These are phyloP conservation scores for Leptestheria dahalacensis DNA, from an alignment of 1,140 invertebrate genomes.

Conservation along the genomic window DNA sequence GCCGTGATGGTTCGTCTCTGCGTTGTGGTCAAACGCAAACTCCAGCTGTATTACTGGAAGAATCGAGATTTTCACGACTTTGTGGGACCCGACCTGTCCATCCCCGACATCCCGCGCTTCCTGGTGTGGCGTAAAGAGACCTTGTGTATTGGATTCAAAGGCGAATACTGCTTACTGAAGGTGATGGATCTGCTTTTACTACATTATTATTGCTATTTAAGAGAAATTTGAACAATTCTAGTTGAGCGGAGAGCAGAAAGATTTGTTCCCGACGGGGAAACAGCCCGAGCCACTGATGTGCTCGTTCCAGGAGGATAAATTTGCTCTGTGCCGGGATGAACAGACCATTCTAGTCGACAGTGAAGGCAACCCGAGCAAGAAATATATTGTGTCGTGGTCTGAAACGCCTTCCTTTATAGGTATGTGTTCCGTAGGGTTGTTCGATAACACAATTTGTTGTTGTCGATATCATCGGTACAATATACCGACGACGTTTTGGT, in stretches of 20 bases:
- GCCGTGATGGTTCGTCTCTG: slow-evolving; percentile 63
- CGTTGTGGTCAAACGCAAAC: slow-evolving; percentile 69
- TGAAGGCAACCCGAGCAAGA: slow-evolving; percentile 48
- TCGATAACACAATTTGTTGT: too few species aligned
- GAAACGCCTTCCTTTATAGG: slow-evolving; percentile 57
- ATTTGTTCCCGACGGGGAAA: slow-evolving; percentile 70
- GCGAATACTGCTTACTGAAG: slow-evolving; percentile 61
- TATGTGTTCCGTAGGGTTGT: slow-evolving; percentile 32
- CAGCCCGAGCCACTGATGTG: slow-evolving; percentile 68
- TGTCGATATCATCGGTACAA: too few species aligned
- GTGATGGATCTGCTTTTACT: too few species aligned
- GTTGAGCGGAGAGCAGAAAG: slow-evolving; percentile 44
- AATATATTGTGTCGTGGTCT: slow-evolving; percentile 63
- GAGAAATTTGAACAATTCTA: slow-evolving; percentile 18
- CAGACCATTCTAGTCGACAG: slow-evolving; percentile 64
- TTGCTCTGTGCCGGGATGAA: slow-evolving; percentile 66
- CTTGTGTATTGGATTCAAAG: slow-evolving; percentile 66
- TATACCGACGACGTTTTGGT: too few species aligned
- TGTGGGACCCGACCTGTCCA: slow-evolving; percentile 46
- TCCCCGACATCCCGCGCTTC: slow-evolving; percentile 67
- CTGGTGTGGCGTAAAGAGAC: slow-evolving; percentile 73
- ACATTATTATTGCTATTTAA: slow-evolving; percentile 17
- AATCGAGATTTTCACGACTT: slow-evolving; percentile 63
- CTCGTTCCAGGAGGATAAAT: slow-evolving; percentile 50
- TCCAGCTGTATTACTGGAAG: slow-evolving; percentile 83